These are phyloP conservation scores for Halictus ligatus DNA, from an alignment of 2,888 invertebrate species.

Conservation along the genomic window DNA sequence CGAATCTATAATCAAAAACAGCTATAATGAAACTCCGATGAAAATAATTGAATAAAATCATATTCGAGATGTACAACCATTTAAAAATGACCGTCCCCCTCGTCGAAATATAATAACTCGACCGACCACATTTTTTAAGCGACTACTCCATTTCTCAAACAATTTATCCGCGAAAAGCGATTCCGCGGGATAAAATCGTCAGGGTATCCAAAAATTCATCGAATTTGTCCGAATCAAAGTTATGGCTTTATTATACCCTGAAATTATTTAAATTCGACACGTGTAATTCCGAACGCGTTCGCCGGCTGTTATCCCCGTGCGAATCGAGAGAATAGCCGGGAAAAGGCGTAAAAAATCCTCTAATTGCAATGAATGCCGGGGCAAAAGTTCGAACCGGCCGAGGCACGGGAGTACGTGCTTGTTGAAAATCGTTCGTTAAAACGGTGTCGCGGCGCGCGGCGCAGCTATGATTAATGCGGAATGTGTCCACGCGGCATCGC, in stretches of 20 bases:
- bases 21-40: not conserved
- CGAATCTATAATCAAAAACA: not conserved
- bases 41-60: not conserved
- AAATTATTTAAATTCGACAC: slow-evolving; percentile 2
- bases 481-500: slow-evolving; percentile 65
- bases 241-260: not conserved
- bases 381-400: not conserved
- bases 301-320: not conserved
- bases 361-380: not conserved
- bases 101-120: not conserved
- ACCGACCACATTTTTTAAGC: not conserved
- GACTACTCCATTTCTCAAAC: not conserved
- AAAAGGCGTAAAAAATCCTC: not conserved
- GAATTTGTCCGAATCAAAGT: not conserved
- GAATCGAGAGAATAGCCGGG: not conserved
- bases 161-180: not conserved
- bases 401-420: slow-evolving; percentile 25
- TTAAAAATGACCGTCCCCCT: not conserved
- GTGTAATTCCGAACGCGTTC: slow-evolving; percentile 2
- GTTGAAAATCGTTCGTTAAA: slow-evolving; percentile 46
- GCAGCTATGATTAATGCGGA: slow-evolving; percentile 72
- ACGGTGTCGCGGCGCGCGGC: slow-evolving; percentile 53
- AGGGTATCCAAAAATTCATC: not conserved
- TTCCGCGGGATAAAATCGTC: not conserved
- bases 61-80: not conserved